Conservation (phyloP, 2,797 vertebrate genomes). For the Cheirogaleus major region DNA sequence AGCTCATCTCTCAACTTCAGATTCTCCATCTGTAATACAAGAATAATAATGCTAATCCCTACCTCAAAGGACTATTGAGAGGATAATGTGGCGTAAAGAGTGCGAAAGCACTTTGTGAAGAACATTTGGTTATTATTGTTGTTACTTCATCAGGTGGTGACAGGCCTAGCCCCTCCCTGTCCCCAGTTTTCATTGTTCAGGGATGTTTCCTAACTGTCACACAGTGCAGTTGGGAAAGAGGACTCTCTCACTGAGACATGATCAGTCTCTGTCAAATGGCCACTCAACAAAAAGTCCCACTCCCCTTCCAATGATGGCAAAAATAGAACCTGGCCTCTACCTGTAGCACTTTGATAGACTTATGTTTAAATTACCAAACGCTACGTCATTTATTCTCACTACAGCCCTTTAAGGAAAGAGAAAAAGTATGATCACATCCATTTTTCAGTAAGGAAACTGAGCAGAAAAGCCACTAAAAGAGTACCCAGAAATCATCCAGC, state of each 20-base stretch:
- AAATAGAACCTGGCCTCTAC: background rate
- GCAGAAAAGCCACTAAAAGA: background rate
- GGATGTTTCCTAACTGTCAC: constrained; percentile 48
- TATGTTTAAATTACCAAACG: background rate
- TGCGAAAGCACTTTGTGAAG: background rate
- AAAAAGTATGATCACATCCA: background rate
- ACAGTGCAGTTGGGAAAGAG: background rate
- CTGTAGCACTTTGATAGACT: background rate
- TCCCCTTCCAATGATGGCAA: constrained; percentile 4
- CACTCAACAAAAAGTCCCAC: background rate
- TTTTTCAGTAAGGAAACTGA: constrained; percentile 41
- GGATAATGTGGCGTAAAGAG: background rate
- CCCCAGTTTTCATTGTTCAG: background rate
- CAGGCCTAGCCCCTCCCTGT: background rate
- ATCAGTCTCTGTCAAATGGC: background rate
- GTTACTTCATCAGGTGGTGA: constrained; percentile 1
- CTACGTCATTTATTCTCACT: background rate
- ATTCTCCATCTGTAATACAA: background rate
- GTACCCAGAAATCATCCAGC: background rate
- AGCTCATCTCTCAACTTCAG: constrained; percentile 1
- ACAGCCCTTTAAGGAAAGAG: background rate
- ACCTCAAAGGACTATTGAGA: background rate
- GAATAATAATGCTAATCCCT: background rate
- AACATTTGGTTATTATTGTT: background rate
- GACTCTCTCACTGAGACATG: background rate